Evolutionary conservation across 2,888 invertebrate genomes (phyloP), one percentile per base, ranked within the genome.

Genomic region (Rugalucina vietnamica): DNA sequence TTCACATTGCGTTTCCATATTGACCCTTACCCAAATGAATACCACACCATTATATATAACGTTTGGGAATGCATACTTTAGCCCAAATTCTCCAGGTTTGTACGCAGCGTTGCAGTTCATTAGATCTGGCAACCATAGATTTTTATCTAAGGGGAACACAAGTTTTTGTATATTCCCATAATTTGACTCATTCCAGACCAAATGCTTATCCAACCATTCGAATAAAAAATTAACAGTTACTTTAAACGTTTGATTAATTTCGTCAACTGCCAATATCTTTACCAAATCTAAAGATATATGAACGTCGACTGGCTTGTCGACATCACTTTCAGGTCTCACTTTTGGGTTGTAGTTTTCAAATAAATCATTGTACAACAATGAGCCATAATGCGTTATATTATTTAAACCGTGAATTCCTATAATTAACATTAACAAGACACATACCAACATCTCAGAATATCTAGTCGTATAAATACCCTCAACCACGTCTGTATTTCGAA

Each of bases 121-220:
- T 0, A 85, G 18, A 32, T 85, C 85, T 0, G 85, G 85, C 3
- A 73, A 37, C 85, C 85, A 85, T 18, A 85, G 49, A n/a, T 75
- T 82, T 8, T 71, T 36, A 54, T 65, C 43, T 29, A 24, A 24
- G 27, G 82, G 85, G 65, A 85, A 39, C 10, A 79, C 76, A 27
- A 82, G 37, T 10, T 39, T 69, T 27, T 60, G 39, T 24, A 82
- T 79, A 4, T 37, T 70, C n/a, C 49, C 57, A 70, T 36, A 85
- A 27, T 79, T 54, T 10, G 29, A 34, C 1, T 34, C n/a, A 24
- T 85, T 70, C 85, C 85, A 85, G 29, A 32, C 57, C 18, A 85
- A 43, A 21, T 76, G n/a, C 43, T 82, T 60, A 71, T 85, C 85
- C 14, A 54, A 73, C 85, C 85, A 85, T 34, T 36, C 18, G 1